These are phyloP conservation scores for Drosophila chauvacae DNA, from an alignment of 1,140 invertebrate genomes.

Conservation along the genomic window DNA sequence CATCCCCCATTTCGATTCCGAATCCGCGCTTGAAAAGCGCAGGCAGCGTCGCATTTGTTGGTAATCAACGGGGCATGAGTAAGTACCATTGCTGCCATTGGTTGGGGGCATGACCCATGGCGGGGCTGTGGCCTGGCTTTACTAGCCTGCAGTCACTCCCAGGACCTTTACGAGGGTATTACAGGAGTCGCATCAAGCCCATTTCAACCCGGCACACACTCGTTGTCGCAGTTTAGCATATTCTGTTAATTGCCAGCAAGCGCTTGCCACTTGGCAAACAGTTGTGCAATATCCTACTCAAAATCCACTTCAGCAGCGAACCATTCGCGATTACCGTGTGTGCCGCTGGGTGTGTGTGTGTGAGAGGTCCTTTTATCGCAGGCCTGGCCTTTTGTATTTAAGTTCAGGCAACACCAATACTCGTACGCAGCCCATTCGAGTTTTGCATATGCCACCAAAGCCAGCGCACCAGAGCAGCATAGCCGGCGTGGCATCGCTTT, in stretches of 20 bases:
- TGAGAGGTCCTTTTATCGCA: conserved; percentile 53
- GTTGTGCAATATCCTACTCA: conserved; percentile 63
- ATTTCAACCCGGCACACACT: neutral
- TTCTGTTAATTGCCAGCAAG: conserved; percentile 64
- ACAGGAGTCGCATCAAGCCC: neutral
- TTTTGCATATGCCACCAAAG: conserved; percentile 70
- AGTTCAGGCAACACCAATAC: conserved; percentile 54
- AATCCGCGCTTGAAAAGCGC: conserved; percentile 26
- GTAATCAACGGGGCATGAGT: conserved; percentile 28
- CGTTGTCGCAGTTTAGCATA: conserved; percentile 64
- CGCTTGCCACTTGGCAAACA: conserved; percentile 59
- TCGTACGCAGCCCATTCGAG: conserved; percentile 37
- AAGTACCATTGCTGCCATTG: conserved; percentile 19
- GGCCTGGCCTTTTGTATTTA: conserved; percentile 66
- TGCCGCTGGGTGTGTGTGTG: conserved; percentile 35
- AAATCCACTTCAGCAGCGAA: conserved; percentile 58
- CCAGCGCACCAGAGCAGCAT: conserved; percentile 22
- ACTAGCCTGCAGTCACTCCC: neutral
- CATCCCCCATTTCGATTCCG: neutral
- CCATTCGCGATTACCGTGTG: conserved; percentile 61
- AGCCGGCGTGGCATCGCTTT: conserved; percentile 45
- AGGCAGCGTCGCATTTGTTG: conserved; percentile 35
- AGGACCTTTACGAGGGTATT: conserved; percentile 14
- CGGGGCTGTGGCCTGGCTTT: neutral
- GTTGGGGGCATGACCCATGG: conserved; percentile 5